Evolutionary conservation across 1,140 invertebrate genomes (phyloP).

Genomic region (Adoxophyes honmai): DNA sequence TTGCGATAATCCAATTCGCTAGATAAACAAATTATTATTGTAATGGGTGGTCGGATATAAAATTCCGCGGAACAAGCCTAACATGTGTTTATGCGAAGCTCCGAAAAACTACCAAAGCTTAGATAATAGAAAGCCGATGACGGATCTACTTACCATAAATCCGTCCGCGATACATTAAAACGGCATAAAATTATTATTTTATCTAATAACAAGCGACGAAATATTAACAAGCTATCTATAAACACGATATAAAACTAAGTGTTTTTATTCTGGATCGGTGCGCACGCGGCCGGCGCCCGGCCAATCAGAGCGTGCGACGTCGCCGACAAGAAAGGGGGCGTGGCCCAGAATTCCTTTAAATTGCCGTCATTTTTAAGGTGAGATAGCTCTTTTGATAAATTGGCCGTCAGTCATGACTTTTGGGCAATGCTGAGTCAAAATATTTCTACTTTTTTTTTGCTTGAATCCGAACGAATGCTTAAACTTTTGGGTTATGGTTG

Average conservation of each 20-base stretch:
- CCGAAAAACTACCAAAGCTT: not conserved
- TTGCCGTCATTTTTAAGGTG: slow-evolving; percentile 4
- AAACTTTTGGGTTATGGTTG: not conserved
- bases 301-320: slow-evolving; percentile 11
- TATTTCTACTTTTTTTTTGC: slow-evolving; percentile 13
- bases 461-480: no score
- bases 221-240: slow-evolving; percentile 17
- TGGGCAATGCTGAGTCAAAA: slow-evolving; percentile 13
- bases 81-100: not conserved
- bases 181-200: slow-evolving; percentile 18
- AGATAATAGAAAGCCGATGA: slow-evolving; percentile 13
- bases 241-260: slow-evolving; percentile 9
- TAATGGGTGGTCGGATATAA: slow-evolving; percentile 6
- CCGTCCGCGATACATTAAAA: slow-evolving; percentile 15
- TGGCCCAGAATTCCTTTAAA: slow-evolving; percentile 2
- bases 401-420: not conserved
- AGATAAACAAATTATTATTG: not conserved
- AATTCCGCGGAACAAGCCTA: not conserved
- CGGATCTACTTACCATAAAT: slow-evolving; percentile 21
- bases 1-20: not conserved
- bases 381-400: slow-evolving; percentile 17
- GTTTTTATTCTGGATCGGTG: not conserved
- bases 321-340: slow-evolving; percentile 14
- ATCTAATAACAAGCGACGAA: slow-evolving; percentile 19
- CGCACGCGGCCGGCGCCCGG: slow-evolving; percentile 9